Conservation (phyloP, 2,888 invertebrate genomes). For the Ochlodes sylvanus region DNA sequence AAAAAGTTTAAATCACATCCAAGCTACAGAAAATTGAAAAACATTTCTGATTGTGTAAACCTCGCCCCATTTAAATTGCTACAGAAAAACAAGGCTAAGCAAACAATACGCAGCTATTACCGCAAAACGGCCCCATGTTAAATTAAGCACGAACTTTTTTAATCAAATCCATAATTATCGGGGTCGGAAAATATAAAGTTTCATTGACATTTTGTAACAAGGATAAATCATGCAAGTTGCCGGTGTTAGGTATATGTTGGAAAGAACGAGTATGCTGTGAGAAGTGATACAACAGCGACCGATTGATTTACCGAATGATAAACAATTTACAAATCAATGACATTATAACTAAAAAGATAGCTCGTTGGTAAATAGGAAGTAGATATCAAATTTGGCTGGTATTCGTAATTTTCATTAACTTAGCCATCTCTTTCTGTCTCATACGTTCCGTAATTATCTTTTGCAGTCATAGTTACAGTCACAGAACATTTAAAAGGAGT, state of each 20-base stretch:
- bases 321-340: no score
- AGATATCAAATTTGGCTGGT: no score
- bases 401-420: no score
- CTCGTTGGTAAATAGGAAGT: no score
- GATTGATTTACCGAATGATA: no score
- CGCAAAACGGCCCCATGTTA: slow-evolving; percentile 21
- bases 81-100: slow-evolving; percentile 21
- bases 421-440: no score
- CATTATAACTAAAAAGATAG: no score
- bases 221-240: slow-evolving; percentile 20
- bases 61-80: slow-evolving; percentile 11
- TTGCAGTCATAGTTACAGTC: no score
- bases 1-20: not conserved
- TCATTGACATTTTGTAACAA: slow-evolving; percentile 6
- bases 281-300: no score
- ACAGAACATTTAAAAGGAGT: no score
- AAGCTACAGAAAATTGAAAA: not conserved
- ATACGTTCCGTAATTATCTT: no score
- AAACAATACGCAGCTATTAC: slow-evolving; percentile 29
- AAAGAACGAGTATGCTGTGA: no score
- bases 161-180: slow-evolving; percentile 27
- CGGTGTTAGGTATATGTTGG: not conserved
- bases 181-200: slow-evolving; percentile 12
- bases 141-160: slow-evolving; percentile 32
- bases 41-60: not conserved